Percentiles rank a stretch among this genome's conserved stretches.
These are phyloP conservation scores for Lithophane semibrunnea DNA, from an alignment of 2,888 invertebrate species.

Conservation along the genomic window DNA sequence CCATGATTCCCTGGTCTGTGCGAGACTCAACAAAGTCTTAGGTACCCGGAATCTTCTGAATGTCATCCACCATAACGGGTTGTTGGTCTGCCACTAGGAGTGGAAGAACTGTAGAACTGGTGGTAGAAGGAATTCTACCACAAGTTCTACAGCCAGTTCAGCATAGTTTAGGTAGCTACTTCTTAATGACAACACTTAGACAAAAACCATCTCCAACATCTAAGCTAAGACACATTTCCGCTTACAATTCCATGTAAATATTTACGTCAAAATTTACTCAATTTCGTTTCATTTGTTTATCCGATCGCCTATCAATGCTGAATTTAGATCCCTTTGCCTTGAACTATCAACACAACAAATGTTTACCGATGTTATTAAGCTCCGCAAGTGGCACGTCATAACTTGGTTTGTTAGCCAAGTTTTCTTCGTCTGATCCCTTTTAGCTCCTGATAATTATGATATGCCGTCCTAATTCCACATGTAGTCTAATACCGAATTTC, in stretches of 20 bases:
- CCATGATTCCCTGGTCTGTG: too few relatives aligned
- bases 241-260: conserved; percentile 28
- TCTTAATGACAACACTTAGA: neutral
- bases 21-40: too few relatives aligned
- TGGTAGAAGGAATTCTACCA: too few relatives aligned
- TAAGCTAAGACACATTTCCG: conserved; percentile 21
- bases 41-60: too few relatives aligned
- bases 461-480: neutral
- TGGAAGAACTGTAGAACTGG: too few relatives aligned
- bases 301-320: neutral
- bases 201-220: conserved; percentile 6
- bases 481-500: too few relatives aligned
- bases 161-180: neutral
- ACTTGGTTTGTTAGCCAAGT: neutral
- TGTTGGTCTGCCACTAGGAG: too few relatives aligned
- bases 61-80: too few relatives aligned
- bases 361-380: neutral
- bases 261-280: conserved; percentile 31
- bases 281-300: conserved; percentile 20
- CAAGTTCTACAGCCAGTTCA: neutral
- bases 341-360: neutral
- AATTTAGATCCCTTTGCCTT: conserved; percentile 32
- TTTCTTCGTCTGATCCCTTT: neutral
- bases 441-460: too few relatives aligned
- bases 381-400: neutral